Evolutionary conservation across 2,113 vertebrate genomes (phyloP).

Genomic region (Forbesichthys agassizii): DNA sequence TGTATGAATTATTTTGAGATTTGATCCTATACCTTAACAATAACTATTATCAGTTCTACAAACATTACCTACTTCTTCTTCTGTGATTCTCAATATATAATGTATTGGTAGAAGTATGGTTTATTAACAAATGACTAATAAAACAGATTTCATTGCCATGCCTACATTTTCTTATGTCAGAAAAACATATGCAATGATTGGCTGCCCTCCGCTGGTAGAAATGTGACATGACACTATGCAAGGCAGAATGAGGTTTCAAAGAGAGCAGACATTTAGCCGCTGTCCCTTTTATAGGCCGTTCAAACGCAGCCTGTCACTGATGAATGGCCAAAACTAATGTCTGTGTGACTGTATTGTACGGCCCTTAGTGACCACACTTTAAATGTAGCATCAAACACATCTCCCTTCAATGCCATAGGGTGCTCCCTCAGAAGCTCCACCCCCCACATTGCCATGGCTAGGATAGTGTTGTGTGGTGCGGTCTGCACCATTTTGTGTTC

Average conservation of each 20-base stretch:
- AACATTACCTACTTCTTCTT: background rate
- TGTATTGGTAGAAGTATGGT: background rate
- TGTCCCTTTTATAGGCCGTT: conserved; percentile 32
- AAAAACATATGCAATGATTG: conserved; percentile 18
- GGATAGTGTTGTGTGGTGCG: too few relatives aligned
- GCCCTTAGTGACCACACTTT: conserved; percentile 10
- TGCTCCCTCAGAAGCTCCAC: too few relatives aligned
- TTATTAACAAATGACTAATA: background rate
- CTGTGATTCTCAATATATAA: background rate
- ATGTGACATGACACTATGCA: conserved; percentile 27
- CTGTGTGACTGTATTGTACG: conserved; percentile 10
- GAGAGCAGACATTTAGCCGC: conserved; percentile 34
- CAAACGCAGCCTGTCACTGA: conserved; percentile 19
- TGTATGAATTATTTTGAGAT: too few relatives aligned
- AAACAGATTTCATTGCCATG: background rate
- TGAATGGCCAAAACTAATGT: background rate
- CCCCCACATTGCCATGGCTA: too few relatives aligned
- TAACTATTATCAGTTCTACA: too few relatives aligned
- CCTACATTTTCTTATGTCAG: background rate
- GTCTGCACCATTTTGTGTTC: too few relatives aligned
- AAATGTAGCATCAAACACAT: too few relatives aligned
- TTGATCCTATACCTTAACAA: too few relatives aligned
- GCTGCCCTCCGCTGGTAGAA: conserved; percentile 63
- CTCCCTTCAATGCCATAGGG: too few relatives aligned
- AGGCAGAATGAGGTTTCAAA: background rate